Evolutionary conservation across 1,140 invertebrate genomes (phyloP).

Genomic region (Drosophila sturtevanti): DNA sequence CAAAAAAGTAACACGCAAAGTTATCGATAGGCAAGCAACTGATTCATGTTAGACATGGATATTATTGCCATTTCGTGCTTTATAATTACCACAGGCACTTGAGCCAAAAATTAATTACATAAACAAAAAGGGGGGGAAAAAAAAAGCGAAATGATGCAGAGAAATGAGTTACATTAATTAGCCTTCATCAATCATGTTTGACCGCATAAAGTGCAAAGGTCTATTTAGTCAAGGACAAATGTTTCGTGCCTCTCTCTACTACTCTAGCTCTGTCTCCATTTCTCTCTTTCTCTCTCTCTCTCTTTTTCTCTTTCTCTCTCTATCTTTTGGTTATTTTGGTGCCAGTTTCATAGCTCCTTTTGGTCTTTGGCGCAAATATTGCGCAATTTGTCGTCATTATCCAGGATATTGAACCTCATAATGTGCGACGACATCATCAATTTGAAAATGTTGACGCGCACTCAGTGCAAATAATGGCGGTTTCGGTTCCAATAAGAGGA

Average conservation of each 20-base stretch:
- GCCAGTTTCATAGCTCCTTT: not conserved
- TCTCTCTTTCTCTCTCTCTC: too few relatives aligned
- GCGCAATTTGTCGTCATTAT: constrained; percentile 81
- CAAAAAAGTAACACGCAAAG: not conserved
- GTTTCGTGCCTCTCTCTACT: constrained; percentile 13
- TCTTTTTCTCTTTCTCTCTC: not conserved
- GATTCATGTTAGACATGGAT: not conserved
- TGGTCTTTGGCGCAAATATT: constrained; percentile 65
- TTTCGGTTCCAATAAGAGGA: not conserved
- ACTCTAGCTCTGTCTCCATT: not conserved
- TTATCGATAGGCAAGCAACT: not conserved
- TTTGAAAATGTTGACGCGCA: constrained; percentile 66
- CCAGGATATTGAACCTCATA: constrained; percentile 79
- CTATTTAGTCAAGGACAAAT: constrained; percentile 46
- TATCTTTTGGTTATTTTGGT: not conserved
- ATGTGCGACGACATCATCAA: constrained; percentile 76
- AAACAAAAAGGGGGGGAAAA: constrained; percentile 25
- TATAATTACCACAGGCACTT: constrained; percentile 68
- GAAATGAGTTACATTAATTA: constrained; percentile 69
- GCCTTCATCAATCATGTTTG: constrained; percentile 80
- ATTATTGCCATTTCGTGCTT: constrained; percentile 22
- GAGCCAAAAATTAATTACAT: constrained; percentile 76
- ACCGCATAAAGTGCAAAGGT: constrained; percentile 48
- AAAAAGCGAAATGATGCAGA: not conserved
- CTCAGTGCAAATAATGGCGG: not conserved